These are phyloP conservation scores for Diplodus puntazzo DNA, from an alignment of 2,797 vertebrate species.

Conservation along the genomic window DNA sequence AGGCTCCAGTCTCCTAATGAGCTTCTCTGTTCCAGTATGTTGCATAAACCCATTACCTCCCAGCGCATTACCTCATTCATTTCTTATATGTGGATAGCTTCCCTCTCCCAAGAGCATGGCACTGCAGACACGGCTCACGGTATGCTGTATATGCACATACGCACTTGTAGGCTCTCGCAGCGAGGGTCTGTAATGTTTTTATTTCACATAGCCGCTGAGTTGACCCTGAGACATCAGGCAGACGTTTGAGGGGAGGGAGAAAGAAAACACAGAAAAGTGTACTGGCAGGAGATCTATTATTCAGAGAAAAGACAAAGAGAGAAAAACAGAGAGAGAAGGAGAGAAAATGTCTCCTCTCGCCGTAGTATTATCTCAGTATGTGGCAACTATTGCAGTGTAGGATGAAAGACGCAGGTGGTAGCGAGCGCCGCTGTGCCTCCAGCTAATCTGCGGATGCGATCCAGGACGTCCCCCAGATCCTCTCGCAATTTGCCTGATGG, in stretches of 20 bases:
- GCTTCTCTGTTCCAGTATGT: slow-evolving; percentile 88
- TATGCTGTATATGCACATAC: slow-evolving; percentile 69
- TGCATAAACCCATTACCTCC: slow-evolving; percentile 94
- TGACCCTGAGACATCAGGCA: slow-evolving; percentile 91
- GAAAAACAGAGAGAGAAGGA: slow-evolving; percentile 57
- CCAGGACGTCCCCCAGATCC: slow-evolving; percentile 48
- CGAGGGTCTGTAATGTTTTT: slow-evolving; percentile 92
- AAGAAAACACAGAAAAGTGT: slow-evolving; percentile 84
- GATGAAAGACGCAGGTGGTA: slow-evolving; percentile 72
- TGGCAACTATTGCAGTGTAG: slow-evolving; percentile 68
- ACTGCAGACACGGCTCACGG: slow-evolving; percentile 85
- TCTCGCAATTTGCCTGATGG: slow-evolving; percentile 36
- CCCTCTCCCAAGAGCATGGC: slow-evolving; percentile 91
- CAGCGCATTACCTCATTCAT: slow-evolving; percentile 93
- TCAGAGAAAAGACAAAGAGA: slow-evolving; percentile 60
- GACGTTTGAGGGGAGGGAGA: slow-evolving; percentile 76
- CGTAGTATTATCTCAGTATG: slow-evolving; percentile 70
- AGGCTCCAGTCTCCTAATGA: slow-evolving; percentile 85
- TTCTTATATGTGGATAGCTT: slow-evolving; percentile 92
- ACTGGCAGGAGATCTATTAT: slow-evolving; percentile 81
- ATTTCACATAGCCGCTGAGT: slow-evolving; percentile 90
- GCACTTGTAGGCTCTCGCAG: slow-evolving; percentile 85
- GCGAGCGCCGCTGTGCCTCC: slow-evolving; percentile 53
- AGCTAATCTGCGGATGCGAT: slow-evolving; percentile 65
- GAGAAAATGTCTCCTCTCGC: slow-evolving; percentile 57